A percentile compares a stretch with the other conserved stretches of the same genome.
Evolutionary conservation across 2,797 vertebrate species (phyloP).

Genomic region (Acropternis orthonyx): DNA sequence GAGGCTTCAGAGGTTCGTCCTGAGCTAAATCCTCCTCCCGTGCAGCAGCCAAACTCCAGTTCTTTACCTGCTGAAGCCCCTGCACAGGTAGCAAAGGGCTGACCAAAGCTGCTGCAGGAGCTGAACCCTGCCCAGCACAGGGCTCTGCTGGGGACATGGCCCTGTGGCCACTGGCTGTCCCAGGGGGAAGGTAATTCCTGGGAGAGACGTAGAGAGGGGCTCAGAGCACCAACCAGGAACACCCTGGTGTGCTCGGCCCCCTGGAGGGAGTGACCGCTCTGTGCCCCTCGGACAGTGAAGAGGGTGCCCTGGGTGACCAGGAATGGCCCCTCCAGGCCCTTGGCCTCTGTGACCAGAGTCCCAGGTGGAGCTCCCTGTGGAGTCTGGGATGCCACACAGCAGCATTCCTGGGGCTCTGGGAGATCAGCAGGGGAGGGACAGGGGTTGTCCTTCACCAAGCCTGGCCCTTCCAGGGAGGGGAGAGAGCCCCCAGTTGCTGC

Average conservation of each 20-base stretch:
- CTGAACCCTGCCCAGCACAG: rapidly evolving
- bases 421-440: rapidly evolving
- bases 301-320: not conserved
- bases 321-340: not conserved
- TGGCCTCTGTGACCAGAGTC: not conserved
- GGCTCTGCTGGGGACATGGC: not conserved
- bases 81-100: rapidly evolving
- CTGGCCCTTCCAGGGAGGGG: not conserved
- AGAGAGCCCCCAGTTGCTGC: not conserved
- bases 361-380: no score
- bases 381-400: no score
- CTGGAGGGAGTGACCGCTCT: not conserved
- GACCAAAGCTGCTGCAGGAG: not conserved
- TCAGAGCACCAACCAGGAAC: not conserved
- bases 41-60: not conserved
- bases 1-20: not conserved
- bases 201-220: not conserved
- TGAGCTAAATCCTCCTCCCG: not conserved
- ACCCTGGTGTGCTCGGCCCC: rapidly evolving
- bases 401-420: not conserved
- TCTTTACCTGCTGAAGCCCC: not conserved
- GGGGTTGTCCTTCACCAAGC: not conserved
- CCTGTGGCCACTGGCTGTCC: not conserved
- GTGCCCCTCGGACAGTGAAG: not conserved
- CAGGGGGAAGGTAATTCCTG: not conserved